Percentiles rank a stretch among this genome's conserved stretches.
Evolutionary conservation across 2,113 vertebrate genomes (phyloP).

Genomic region (Gymnarchus niloticus): DNA sequence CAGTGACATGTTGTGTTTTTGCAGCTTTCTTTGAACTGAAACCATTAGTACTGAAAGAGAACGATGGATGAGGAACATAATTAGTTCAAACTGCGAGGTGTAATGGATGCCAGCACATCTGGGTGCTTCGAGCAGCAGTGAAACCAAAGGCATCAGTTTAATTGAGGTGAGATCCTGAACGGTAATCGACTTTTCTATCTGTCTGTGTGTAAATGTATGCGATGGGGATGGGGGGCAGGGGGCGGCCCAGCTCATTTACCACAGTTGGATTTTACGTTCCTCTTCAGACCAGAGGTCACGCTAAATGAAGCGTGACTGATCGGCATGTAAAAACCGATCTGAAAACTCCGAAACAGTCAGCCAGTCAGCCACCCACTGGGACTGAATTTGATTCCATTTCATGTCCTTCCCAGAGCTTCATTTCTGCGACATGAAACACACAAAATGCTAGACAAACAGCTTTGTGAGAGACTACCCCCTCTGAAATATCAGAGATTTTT

Average conservation of each 20-base stretch:
- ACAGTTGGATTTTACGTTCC: slow-evolving; percentile 53
- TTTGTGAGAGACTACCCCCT: background rate
- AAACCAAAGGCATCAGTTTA: background rate
- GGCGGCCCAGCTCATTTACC: background rate
- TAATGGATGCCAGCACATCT: background rate
- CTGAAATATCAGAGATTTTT: slow-evolving; percentile 2
- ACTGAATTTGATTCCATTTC: background rate
- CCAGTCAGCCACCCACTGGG: slow-evolving; percentile 34
- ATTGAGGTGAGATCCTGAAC: background rate
- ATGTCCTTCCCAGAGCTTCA: background rate
- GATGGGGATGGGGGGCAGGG: too few relatives aligned
- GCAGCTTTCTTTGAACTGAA: background rate
- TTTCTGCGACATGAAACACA: background rate
- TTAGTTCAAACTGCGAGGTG: background rate
- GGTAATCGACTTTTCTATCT: background rate
- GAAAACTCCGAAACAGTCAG: slow-evolving; percentile 27
- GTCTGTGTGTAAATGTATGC: background rate
- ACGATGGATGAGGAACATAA: background rate
- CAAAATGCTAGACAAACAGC: background rate
- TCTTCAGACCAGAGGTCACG: slow-evolving; percentile 51
- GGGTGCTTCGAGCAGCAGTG: background rate
- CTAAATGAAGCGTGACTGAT: slow-evolving; percentile 47
- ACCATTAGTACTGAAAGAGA: background rate
- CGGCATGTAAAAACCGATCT: slow-evolving; percentile 47
- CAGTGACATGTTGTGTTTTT: background rate